These are phyloP conservation scores for Neoarius graeffei DNA, from an alignment of 2,113 vertebrate genomes.

Conservation along the genomic window DNA sequence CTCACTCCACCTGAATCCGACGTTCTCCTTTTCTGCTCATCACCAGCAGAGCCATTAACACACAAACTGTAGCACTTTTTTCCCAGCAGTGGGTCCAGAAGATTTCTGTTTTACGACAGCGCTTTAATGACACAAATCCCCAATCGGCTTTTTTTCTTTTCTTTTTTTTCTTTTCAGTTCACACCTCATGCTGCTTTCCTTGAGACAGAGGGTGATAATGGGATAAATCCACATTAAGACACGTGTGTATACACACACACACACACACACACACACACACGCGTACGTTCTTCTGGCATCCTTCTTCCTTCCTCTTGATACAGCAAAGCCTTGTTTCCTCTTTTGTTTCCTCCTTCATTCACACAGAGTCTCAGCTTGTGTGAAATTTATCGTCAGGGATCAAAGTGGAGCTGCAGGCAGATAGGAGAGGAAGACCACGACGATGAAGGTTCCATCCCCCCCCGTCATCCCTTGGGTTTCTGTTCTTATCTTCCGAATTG, in stretches of 20 bases:
- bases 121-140: constrained; percentile 43
- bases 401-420: constrained; percentile 30
- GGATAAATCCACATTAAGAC: constrained; percentile 37
- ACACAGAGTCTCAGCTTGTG: constrained; percentile 30
- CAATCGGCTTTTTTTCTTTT: neutral
- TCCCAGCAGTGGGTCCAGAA: constrained; percentile 32
- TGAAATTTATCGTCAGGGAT: constrained; percentile 42
- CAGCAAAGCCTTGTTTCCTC: constrained; percentile 41
- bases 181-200: constrained; percentile 24
- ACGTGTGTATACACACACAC: neutral
- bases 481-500: neutral
- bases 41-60: neutral
- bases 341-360: constrained; percentile 58
- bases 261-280: neutral
- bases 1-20: constrained; percentile 1
- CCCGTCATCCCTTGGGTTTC: neutral
- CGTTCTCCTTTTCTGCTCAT: constrained; percentile 41
- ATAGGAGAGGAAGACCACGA: neutral
- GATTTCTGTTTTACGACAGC: constrained; percentile 30
- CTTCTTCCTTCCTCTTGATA: constrained; percentile 48
- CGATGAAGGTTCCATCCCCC: neutral
- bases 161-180: neutral
- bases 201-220: constrained; percentile 46
- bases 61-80: constrained; percentile 9
- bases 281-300: neutral